These are phyloP conservation scores for Lasiommata megera DNA, from an alignment of 2,888 invertebrate species.

Conservation along the genomic window DNA sequence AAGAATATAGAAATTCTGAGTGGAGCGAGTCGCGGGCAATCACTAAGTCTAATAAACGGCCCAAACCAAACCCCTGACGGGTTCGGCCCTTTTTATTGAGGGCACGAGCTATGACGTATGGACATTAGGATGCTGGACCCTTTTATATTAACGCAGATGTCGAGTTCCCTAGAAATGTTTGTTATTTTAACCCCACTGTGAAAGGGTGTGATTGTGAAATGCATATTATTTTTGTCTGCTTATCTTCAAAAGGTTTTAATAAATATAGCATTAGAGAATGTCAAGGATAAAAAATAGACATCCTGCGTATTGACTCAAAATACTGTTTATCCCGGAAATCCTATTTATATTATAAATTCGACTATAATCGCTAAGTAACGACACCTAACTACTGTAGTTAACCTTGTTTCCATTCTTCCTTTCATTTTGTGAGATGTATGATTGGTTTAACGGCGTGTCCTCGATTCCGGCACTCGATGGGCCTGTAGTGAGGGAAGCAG, in stretches of 20 bases:
- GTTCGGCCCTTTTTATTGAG: slow-evolving; percentile 41
- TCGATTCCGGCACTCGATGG: neutral
- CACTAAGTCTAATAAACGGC: neutral
- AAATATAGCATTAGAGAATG: no score
- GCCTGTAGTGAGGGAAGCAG: slow-evolving; percentile 9
- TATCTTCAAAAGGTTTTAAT: no score
- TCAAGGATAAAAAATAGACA: no score
- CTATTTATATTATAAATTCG: no score
- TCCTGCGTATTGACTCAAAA: no score
- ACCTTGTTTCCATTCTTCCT: neutral
- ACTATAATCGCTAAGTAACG: no score
- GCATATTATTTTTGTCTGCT: no score
- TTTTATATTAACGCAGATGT: slow-evolving; percentile 1
- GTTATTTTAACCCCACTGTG: neutral
- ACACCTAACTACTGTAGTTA: neutral
- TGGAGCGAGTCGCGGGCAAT: no score
- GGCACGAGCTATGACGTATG: slow-evolving; percentile 41
- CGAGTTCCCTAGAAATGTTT: neutral
- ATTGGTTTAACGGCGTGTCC: slow-evolving; percentile 26
- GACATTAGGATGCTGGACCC: slow-evolving; percentile 1
- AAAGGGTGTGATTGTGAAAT: no score
- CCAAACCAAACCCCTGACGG: neutral
- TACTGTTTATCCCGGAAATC: no score
- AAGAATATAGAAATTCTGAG: no score
- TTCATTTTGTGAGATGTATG: slow-evolving; percentile 16